Percentiles rank a stretch among this genome's conserved stretches.
phyloP scores from a whole-genome alignment of 2,888 invertebrate species.

The Byasa hedistus region DNA sequence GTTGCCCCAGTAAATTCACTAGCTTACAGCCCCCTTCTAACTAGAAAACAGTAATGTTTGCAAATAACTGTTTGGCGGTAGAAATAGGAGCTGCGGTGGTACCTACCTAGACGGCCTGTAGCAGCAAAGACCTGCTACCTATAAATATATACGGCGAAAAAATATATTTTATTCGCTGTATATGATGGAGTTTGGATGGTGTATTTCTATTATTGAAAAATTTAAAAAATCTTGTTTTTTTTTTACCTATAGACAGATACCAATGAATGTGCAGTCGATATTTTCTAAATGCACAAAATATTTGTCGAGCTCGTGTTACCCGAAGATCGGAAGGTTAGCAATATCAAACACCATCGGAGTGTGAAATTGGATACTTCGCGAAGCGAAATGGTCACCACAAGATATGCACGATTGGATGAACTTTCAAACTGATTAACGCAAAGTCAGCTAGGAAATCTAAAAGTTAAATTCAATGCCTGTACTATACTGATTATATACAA shows the following conservation, averaged over 20 bases:
- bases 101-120: no score
- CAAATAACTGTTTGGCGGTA: no score
- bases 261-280: background rate
- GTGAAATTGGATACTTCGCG: conserved; percentile 58
- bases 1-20: no score
- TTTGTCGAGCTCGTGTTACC: conserved; percentile 19
- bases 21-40: no score
- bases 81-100: no score
- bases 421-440: conserved; percentile 29
- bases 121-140: no score
- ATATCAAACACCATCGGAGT: conserved; percentile 58
- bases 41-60: no score
- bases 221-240: no score
- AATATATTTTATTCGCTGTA: no score
- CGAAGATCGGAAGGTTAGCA: conserved; percentile 48
- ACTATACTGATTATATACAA: background rate
- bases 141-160: no score
- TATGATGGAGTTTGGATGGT: no score
- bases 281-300: conserved; percentile 24
- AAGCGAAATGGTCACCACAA: conserved; percentile 31
- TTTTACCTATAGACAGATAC: background rate
- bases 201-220: no score
- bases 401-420: conserved; percentile 31
- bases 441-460: conserved; percentile 18
- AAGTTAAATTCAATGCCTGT: conserved; percentile 5